Percentiles rank a stretch among this genome's conserved stretches.
phyloP scores from a whole-genome alignment of 2,888 invertebrate genomes.

The Limnephilus marmoratus region DNA sequence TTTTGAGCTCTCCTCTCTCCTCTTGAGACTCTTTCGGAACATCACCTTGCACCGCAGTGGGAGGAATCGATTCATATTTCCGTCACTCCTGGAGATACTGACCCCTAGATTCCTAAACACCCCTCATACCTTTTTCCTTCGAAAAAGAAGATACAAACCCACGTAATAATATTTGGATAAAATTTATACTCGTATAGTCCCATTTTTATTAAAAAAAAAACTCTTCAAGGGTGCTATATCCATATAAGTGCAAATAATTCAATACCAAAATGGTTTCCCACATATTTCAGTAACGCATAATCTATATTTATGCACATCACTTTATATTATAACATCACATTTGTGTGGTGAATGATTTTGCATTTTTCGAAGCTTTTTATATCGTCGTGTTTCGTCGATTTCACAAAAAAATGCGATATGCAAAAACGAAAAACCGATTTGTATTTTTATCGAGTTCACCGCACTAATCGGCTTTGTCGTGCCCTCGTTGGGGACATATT shows the following conservation, averaged over 20 bases:
- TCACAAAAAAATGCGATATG: slow-evolving; percentile 1
- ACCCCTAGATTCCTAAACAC: too few relatives aligned
- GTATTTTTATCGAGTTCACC: neutral
- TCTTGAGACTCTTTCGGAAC: too few relatives aligned
- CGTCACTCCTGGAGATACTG: too few relatives aligned
- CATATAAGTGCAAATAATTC: neutral
- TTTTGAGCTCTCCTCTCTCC: too few relatives aligned
- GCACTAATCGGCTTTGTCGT: neutral
- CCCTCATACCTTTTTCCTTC: too few relatives aligned
- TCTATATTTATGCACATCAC: neutral
- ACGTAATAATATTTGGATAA: too few relatives aligned
- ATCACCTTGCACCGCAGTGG: too few relatives aligned
- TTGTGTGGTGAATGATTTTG: neutral
- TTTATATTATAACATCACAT: neutral
- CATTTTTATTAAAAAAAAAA: too few relatives aligned
- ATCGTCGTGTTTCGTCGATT: neutral
- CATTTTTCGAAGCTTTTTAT: neutral
- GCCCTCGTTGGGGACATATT: neutral
- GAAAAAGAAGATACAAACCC: too few relatives aligned
- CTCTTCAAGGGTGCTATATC: too few relatives aligned
- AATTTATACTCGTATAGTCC: too few relatives aligned
- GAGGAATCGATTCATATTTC: too few relatives aligned
- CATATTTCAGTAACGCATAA: neutral
- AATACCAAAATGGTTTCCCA: neutral
- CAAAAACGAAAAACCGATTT: neutral